Conservation (phyloP, 2,113 vertebrate species). For the Cochlearius cochlearius region DNA sequence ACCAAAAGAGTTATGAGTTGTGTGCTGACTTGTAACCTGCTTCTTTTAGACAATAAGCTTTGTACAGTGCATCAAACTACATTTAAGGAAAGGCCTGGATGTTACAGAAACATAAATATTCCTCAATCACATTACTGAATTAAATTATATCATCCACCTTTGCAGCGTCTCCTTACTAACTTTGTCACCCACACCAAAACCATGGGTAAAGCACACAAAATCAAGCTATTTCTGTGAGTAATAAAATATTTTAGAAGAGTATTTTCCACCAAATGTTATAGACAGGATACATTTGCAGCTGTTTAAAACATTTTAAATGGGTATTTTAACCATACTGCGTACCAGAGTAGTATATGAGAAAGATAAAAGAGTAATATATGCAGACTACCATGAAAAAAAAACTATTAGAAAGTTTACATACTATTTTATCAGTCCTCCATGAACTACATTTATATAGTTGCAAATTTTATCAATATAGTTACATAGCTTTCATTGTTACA, state of each 20-base stretch:
- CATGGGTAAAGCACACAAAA: not conserved
- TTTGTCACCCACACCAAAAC: not conserved
- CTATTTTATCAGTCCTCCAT: not conserved
- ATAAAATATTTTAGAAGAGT: not conserved
- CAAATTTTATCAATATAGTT: not conserved
- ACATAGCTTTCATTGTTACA: not conserved
- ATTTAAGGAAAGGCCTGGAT: not conserved
- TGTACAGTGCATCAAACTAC: not conserved
- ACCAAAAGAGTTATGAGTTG: not conserved
- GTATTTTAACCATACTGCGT: not conserved
- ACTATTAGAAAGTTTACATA: not conserved
- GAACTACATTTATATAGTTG: not conserved
- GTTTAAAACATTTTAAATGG: not conserved
- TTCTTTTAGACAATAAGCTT: not conserved
- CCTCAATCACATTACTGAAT: not conserved
- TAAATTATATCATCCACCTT: not conserved
- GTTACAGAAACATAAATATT: not conserved
- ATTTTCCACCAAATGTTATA: not conserved
- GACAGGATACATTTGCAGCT: not conserved
- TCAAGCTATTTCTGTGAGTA: not conserved
- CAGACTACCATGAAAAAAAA: not conserved
- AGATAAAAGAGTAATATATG: not conserved
- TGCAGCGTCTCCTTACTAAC: not conserved
- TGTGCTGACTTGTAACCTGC: not conserved
- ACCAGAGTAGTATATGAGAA: not conserved